Evolutionary conservation across 2,888 invertebrate genomes (phyloP).

Genomic region (Hypomecis atomaria): DNA sequence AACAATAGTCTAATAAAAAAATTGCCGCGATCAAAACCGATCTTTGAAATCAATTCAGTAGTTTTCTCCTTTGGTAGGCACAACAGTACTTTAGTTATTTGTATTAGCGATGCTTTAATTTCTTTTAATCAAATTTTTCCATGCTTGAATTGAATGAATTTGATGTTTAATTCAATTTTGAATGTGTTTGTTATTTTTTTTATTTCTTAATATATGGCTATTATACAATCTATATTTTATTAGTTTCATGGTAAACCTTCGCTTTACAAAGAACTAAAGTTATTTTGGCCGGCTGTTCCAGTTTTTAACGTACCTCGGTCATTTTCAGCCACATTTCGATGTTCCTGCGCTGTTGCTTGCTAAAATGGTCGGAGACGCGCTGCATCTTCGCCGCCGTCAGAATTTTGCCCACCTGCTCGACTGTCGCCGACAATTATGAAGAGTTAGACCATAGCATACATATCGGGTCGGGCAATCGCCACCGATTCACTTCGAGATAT

Average conservation of each 20-base stretch:
- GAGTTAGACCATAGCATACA: slow-evolving; percentile 4
- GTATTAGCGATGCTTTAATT: too few species aligned
- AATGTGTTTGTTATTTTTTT: too few species aligned
- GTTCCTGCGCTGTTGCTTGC: slow-evolving; percentile 98
- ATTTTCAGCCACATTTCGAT: slow-evolving; percentile 98
- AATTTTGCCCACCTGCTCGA: slow-evolving; percentile 99
- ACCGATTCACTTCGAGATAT: not conserved
- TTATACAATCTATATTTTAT: too few species aligned
- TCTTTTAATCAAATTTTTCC: too few species aligned
- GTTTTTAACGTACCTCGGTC: slow-evolving; percentile 88
- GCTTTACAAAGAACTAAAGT: slow-evolving; percentile 6
- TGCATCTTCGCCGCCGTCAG: slow-evolving; percentile 97
- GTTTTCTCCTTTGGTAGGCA: not conserved
- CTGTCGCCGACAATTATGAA: slow-evolving; percentile 78
- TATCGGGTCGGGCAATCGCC: not conserved
- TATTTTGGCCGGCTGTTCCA: not conserved
- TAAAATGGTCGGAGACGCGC: slow-evolving; percentile 99
- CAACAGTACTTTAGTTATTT: too few species aligned
- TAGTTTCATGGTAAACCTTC: not conserved
- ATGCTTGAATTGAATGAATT: too few species aligned
- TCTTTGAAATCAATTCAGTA: slow-evolving; percentile 6
- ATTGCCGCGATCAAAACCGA: too few species aligned
- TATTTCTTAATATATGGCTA: too few species aligned
- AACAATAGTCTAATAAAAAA: too few species aligned
- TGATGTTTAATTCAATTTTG: too few species aligned